Conservation (phyloP, 2,888 invertebrate species). For the Epinotia demarniana region DNA sequence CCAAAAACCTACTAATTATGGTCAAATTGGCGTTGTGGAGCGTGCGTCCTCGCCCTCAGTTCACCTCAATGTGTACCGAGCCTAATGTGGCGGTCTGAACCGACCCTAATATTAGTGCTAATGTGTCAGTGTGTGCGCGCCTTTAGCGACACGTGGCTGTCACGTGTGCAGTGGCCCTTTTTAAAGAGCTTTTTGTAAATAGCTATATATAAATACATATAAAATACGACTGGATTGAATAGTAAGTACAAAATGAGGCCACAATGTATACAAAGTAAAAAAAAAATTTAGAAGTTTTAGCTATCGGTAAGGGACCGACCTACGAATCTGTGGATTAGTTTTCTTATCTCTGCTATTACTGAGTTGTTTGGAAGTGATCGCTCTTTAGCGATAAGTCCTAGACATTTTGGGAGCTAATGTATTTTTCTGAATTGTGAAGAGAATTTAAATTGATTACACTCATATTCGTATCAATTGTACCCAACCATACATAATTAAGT, state of each 20-base stretch:
- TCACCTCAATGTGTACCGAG: slow-evolving; percentile 23
- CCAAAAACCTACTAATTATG: slow-evolving; percentile 55
- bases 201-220: slow-evolving; percentile 43
- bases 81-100: slow-evolving; percentile 46
- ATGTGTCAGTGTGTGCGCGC: slow-evolving; percentile 54
- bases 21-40: slow-evolving; percentile 64
- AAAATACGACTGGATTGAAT: background rate
- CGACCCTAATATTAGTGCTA: slow-evolving; percentile 57
- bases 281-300: no score
- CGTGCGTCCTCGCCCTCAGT: slow-evolving; percentile 59
- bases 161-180: slow-evolving; percentile 71
- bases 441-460: no score
- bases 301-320: background rate
- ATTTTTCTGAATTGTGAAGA: no score
- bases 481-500: no score
- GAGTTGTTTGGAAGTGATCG: no score
- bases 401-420: no score
- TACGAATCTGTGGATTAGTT: no score
- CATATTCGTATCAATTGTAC: no score
- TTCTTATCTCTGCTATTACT: no score
- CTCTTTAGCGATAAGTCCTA: no score
- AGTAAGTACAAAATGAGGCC: no score
- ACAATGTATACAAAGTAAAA: no score
- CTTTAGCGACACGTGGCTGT: slow-evolving; percentile 65
- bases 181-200: slow-evolving; percentile 63